phyloP scores from a whole-genome alignment of 2,797 vertebrate genomes.

The Molossus alvarezi region DNA sequence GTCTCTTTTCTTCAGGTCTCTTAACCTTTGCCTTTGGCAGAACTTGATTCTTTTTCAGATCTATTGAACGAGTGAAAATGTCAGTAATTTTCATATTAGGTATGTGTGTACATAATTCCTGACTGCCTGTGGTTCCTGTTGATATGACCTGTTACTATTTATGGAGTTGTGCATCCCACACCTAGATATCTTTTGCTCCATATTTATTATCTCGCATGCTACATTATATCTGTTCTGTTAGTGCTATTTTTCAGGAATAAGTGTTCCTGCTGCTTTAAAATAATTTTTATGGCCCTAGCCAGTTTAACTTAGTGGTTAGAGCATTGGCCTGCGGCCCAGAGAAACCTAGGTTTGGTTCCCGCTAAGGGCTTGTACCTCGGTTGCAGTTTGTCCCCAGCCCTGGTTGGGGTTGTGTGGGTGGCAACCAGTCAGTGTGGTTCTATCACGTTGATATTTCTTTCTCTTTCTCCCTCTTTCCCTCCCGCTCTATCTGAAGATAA shows the following conservation, averaged over 20 bases:
- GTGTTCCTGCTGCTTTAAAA: constrained; percentile 45
- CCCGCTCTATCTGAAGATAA: too few species aligned
- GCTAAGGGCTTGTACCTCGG: too few species aligned
- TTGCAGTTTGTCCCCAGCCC: too few species aligned
- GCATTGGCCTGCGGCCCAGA: too few species aligned
- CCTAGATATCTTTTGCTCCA: not conserved
- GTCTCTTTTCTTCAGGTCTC: not conserved
- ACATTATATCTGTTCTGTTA: not conserved
- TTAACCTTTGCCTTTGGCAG: constrained; percentile 63
- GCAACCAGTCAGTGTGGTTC: too few species aligned
- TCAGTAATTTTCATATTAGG: constrained; percentile 53
- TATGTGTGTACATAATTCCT: constrained; percentile 46
- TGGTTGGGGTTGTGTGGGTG: too few species aligned
- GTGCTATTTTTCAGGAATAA: constrained; percentile 31
- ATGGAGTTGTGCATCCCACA: not conserved
- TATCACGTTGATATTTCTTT: too few species aligned
- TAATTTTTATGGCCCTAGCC: not conserved
- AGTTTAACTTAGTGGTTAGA: too few species aligned
- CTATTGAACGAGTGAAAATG: constrained; percentile 26
- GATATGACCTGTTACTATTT: constrained; percentile 14
- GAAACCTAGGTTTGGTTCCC: too few species aligned
- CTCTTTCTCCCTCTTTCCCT: too few species aligned
- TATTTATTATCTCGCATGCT: not conserved
- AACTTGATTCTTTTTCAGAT: constrained; percentile 62
- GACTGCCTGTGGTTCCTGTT: constrained; percentile 6